Conservation (phyloP, 2,113 vertebrate genomes). For the Petrocephalus zakoni region DNA sequence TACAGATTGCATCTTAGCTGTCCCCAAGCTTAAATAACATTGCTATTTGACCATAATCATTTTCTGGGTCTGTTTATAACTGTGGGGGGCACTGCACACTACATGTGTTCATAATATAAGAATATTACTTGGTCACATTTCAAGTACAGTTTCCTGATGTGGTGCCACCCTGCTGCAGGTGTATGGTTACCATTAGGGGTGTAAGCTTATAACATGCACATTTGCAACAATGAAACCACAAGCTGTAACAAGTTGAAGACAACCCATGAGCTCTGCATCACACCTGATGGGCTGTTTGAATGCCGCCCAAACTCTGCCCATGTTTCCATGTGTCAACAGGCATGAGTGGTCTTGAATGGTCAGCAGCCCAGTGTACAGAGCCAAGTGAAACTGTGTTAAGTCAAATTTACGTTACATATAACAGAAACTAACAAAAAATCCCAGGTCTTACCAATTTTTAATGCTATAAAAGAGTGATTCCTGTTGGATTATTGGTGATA, state of each 20-base stretch:
- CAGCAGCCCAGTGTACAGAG: not conserved
- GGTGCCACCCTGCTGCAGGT: not conserved
- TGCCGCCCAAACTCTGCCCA: not conserved
- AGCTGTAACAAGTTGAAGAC: not conserved
- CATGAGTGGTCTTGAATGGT: not conserved
- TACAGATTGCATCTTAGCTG: not conserved
- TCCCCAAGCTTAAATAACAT: not conserved
- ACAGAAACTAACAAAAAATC: not conserved
- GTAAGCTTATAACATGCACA: not conserved
- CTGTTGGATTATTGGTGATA: not conserved
- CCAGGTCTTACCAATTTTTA: not conserved
- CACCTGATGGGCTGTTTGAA: not conserved
- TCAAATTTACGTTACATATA: not conserved
- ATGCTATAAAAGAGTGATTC: not conserved
- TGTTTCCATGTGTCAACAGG: not conserved
- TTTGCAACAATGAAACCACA: not conserved
- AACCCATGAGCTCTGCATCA: not conserved
- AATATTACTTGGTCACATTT: not conserved
- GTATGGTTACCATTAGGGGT: not conserved
- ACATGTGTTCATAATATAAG: not conserved
- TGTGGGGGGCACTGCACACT: not conserved
- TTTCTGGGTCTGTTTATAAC: not conserved
- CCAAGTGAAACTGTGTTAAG: not conserved
- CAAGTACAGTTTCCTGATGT: not conserved
- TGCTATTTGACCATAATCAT: not conserved